Evolutionary conservation across 2,113 vertebrate species (phyloP).

Genomic region (Oxyura jamaicensis): DNA sequence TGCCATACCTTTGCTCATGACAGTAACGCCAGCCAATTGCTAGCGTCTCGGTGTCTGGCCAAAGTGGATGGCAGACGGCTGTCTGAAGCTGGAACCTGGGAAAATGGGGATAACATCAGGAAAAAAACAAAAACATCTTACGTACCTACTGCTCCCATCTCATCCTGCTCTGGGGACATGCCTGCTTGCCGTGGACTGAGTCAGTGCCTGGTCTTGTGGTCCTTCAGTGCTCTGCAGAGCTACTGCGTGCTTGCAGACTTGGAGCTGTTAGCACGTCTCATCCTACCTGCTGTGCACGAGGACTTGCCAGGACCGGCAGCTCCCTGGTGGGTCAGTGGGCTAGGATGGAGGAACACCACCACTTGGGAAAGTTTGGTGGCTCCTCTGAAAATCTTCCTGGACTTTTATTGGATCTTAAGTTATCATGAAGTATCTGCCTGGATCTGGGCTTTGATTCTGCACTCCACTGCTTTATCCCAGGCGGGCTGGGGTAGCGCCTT

Average conservation of each 20-base stretch:
- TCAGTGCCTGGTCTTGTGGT: constrained; percentile 1
- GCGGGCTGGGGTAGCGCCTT: neutral
- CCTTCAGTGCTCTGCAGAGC: neutral
- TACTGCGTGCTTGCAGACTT: neutral
- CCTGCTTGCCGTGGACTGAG: neutral
- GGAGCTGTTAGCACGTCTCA: neutral
- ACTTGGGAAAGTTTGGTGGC: neutral
- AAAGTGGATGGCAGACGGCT: constrained; percentile 9
- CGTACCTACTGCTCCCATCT: constrained; percentile 7
- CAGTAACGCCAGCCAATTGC: neutral
- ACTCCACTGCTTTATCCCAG: neutral
- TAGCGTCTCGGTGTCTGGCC: constrained; percentile 26
- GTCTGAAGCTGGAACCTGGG: constrained; percentile 50
- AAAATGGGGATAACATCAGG: constrained; percentile 67
- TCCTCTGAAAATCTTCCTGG: constrained; percentile 7
- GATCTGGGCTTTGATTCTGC: constrained; percentile 40
- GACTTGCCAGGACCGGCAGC: neutral
- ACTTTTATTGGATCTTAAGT: neutral
- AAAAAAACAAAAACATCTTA: constrained; percentile 39
- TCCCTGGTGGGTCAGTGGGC: neutral
- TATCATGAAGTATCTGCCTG: constrained; percentile 15
- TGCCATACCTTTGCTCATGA: constrained; percentile 4
- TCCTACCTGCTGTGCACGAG: neutral
- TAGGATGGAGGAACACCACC: neutral
- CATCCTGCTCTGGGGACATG: neutral